Evolutionary conservation across 1,140 invertebrate genomes (phyloP).

Genomic region (Pentalonia nigronervosa): DNA sequence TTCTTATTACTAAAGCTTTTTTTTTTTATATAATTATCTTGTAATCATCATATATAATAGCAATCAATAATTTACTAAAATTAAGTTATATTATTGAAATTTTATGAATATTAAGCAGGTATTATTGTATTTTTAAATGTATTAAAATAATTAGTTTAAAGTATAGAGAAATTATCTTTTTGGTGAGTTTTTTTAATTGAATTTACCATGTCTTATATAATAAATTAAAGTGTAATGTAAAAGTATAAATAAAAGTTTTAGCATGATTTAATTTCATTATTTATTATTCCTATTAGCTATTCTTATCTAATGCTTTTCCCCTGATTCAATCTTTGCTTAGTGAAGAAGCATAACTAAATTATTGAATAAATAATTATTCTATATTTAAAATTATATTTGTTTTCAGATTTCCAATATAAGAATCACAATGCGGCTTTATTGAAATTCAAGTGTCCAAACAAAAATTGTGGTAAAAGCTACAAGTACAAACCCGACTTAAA

Average conservation of each 20-base stretch:
- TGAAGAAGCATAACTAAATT: not conserved
- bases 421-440: not conserved
- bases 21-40: not conserved
- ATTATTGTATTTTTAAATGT: not conserved
- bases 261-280: not conserved
- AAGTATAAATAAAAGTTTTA: not conserved
- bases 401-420: not conserved
- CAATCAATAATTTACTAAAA: not conserved
- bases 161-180: not conserved
- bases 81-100: not conserved
- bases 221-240: not conserved
- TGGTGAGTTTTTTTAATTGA: not conserved
- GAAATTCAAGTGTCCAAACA: slow-evolving; percentile 54
- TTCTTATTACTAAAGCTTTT: not conserved
- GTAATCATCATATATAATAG: not conserved
- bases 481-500: slow-evolving; percentile 64
- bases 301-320: not conserved
- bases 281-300: not conserved
- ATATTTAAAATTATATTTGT: not conserved
- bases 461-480: slow-evolving; percentile 62
- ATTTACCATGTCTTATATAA: not conserved
- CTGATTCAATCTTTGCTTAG: not conserved
- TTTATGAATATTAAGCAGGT: not conserved
- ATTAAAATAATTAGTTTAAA: not conserved
- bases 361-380: not conserved